Evolutionary conservation across 2,113 vertebrate genomes (phyloP).

Genomic region (Hyla sarda): DNA sequence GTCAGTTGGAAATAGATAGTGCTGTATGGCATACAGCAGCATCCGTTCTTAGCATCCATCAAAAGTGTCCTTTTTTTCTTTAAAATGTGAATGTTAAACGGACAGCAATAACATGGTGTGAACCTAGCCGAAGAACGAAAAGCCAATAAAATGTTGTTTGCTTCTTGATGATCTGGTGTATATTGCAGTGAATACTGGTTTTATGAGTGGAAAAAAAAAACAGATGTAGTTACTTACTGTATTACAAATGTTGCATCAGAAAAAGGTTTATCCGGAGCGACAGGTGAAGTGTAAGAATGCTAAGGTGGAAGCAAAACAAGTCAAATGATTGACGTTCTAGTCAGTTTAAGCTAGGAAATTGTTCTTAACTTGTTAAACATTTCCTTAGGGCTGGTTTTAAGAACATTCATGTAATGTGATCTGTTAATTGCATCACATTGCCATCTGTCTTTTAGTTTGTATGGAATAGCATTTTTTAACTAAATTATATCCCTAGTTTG

Average conservation of each 20-base stretch:
- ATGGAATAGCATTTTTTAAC: background rate
- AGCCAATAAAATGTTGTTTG: too few species aligned
- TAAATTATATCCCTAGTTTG: background rate
- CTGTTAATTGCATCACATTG: conserved; percentile 15
- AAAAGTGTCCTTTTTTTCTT: too few species aligned
- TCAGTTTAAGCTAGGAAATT: background rate
- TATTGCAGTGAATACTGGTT: too few species aligned
- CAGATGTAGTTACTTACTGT: background rate
- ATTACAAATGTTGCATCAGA: conserved; percentile 7
- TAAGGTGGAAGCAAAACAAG: background rate
- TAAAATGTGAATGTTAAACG: too few species aligned
- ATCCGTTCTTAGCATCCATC: too few species aligned
- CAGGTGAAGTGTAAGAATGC: conserved; percentile 7
- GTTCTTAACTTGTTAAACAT: background rate
- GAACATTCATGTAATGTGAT: background rate
- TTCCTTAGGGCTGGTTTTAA: background rate
- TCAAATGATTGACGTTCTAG: background rate
- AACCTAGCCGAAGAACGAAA: too few species aligned
- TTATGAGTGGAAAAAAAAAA: too few species aligned
- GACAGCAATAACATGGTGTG: too few species aligned
- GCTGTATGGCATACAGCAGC: too few species aligned
- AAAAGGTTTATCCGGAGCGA: background rate
- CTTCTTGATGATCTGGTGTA: too few species aligned
- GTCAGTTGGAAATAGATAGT: too few species aligned
- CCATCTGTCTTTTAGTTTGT: conserved; percentile 13